Evolutionary conservation across 1,140 invertebrate species (phyloP), one percentile per base, ranked within the genome.

Genomic region (Drosophila lacteicornis): DNA sequence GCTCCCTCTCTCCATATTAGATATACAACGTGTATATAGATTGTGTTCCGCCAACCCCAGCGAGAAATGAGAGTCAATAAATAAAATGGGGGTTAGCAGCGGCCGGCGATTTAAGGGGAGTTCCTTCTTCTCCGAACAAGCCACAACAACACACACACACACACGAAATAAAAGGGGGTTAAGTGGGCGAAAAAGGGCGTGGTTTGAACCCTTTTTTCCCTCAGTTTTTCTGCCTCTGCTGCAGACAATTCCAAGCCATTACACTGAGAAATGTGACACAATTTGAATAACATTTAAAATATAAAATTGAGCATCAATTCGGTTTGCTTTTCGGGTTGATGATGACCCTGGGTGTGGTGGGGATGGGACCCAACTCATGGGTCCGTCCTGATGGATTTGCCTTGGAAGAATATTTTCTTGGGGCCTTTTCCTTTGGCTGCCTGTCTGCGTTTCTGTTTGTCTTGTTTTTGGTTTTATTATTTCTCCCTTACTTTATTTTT

Each of bases 211-310:
- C 71, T 68, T 77, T 77, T 59, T 3, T 17, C 11, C 22, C 3
- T 33, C 11, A 13, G 49, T 22, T 30, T 12, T 25, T 12, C 17
- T 40, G 27, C 9, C 33, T 33, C 27, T 33, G 15, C 30, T 25
- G 17, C 58, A 78, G 68, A 88, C 84, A 80, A 83, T 87, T 88
- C 84, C 84, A 70, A 83, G 80, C 85, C 84, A 88, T 88, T 88
- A 90, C 85, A 84, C 84, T 88, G 85, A 88, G 85, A 88, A 88
- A 88, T 88, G 84, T 88, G 84, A 78, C 84, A 88, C 84, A 90
- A 88, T 88, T 88, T 88, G 84, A 88, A 88, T 88, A 88, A 88
- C 85, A 88, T 88, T 88, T 88, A 88, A 88, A 88, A 88, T 88
- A 88, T 80, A 79, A 87, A 87, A 87, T 88, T 88, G 84, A 78